A percentile compares a stretch with the other conserved stretches of the same genome.
Conservation (phyloP, 2,888 invertebrate genomes). For the Dascillus cervinus region DNA sequence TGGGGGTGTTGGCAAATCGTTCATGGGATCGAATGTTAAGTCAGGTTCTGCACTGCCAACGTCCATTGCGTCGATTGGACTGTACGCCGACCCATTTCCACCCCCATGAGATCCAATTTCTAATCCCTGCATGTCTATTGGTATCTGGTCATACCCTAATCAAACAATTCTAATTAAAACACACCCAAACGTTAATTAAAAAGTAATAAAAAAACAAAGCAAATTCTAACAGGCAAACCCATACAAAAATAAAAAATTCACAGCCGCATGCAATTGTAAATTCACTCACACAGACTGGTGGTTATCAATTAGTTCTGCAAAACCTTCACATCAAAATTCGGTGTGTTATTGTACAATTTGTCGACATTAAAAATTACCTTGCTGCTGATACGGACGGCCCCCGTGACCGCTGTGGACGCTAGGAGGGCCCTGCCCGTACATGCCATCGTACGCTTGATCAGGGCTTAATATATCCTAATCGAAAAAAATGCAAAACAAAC, state of each 20-base stretch:
- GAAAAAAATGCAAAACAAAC: constrained; percentile 38
- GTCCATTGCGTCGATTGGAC: constrained; percentile 79
- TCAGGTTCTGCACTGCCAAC: constrained; percentile 70
- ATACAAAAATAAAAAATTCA: too few relatives aligned
- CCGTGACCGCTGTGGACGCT: constrained; percentile 76
- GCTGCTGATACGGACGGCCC: constrained; percentile 72
- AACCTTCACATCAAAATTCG: too few relatives aligned
- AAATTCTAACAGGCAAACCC: too few relatives aligned
- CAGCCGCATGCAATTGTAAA: too few relatives aligned
- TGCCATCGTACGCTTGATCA: constrained; percentile 88
- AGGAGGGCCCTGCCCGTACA: constrained; percentile 88
- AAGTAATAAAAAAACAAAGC: too few relatives aligned
- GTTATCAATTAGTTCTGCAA: too few relatives aligned
- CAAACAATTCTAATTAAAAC: constrained; percentile 1
- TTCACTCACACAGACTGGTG: too few relatives aligned
- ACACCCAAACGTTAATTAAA: too few relatives aligned
- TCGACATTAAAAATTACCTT: too few relatives aligned
- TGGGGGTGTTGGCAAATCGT: constrained; percentile 73
- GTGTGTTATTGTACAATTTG: too few relatives aligned
- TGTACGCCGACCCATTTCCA: constrained; percentile 61
- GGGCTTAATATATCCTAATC: constrained; percentile 83
- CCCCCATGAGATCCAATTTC: constrained; percentile 71
- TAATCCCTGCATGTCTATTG: constrained; percentile 94
- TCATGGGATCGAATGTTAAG: constrained; percentile 70
- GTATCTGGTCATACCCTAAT: constrained; percentile 93